These are phyloP conservation scores for Rattus norvegicus DNA, from an alignment of 2,113 vertebrate genomes.

Conservation along the genomic window GRCr8 NC_086038.1:53439501-53440000, in stretches of 20 bases:
- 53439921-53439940: too few species aligned
- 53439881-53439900: too few species aligned
- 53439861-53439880: too few species aligned
- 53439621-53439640: background rate
- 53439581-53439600: background rate
- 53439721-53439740: background rate
- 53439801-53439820: background rate
- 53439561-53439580: too few species aligned
- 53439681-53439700: background rate
- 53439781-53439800: background rate
- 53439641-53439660: background rate
- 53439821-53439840: background rate
- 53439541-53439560: background rate
- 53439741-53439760: background rate
- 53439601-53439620: background rate
- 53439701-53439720: background rate
- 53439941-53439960: background rate
- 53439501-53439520: background rate
- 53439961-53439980: background rate
- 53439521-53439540: background rate
- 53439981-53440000: background rate
- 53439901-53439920: too few species aligned
- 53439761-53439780: background rate
- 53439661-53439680: too few species aligned
- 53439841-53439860: too few species aligned